Base-by-base conservation (phyloP, 2,113 vertebrate species). In the Ceyx margarethae region DNA sequence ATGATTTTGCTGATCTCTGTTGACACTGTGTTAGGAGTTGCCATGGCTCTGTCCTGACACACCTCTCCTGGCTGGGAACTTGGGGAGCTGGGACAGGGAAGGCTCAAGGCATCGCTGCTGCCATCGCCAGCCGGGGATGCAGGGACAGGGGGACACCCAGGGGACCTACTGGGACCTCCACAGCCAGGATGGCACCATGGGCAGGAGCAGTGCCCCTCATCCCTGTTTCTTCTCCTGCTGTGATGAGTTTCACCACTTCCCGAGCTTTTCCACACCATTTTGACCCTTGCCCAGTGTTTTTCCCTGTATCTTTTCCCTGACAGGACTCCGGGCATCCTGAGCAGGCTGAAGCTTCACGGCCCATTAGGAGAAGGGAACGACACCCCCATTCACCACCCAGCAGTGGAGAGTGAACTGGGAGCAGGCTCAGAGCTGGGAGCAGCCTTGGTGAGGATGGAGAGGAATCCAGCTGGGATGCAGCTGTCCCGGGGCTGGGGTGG, bases 131-230 rank as follows among this genome's bases (percentile, higher is more conserved):
- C 14, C 1, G 3, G 75, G 83, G 75, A 53, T 25, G 1, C 5
- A 6, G 74, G 64, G 42, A 66, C 85, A 37, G 2, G 1, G 35
- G 29, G 31, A 33, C 3, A 0, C 60, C 66, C 84, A 6, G n/a
- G 43, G 46, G 42, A 87, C 75, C 5, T 33, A 4, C 31, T 2
- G 15, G 37, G 23, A n/a, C 3, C 72, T 33, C 65, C 5, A 2
- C 73, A n/a, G 35, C 58, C 65, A 4, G 11, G 17, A 46, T 3
- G 0, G 64, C 65, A 5, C 65, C 3, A 0, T 4, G 25, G 23
- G 21, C 1, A 3, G 53, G 23, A 28, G 1, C 7, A 0, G 22
- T 28, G 25, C 43, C 64, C n/a, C 2, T 0, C 6, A 0, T 5
- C 50, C 31, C 57, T 0, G 2, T 3, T 29, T 18, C 23, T 16